phyloP scores from a whole-genome alignment of 2,113 vertebrate genomes.

The Coreoperca whiteheadi region DNA sequence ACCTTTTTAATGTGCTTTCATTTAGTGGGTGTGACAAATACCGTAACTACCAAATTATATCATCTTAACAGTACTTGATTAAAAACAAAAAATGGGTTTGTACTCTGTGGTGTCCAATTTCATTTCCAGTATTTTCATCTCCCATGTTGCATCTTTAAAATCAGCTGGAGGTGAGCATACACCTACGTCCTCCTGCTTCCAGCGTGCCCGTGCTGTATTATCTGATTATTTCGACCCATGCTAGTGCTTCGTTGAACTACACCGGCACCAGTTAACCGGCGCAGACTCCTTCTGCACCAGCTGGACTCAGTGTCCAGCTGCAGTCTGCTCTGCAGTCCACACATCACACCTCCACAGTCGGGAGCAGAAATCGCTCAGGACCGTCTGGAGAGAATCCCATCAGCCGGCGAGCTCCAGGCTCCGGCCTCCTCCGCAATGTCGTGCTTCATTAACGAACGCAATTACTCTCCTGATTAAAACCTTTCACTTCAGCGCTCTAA shows the following conservation, averaged over 20 bases:
- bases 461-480: conserved; percentile 72
- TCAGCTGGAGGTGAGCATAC: not conserved
- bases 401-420: conserved; percentile 46
- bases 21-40: not conserved
- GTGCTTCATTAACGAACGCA: conserved; percentile 68
- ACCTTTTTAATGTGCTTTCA: not conserved
- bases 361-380: conserved; percentile 45
- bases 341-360: conserved; percentile 44
- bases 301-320: conserved; percentile 13
- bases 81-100: too few species aligned
- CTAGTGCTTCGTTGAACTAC: not conserved
- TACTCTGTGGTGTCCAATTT: not conserved
- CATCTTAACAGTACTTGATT: not conserved
- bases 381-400: conserved; percentile 59
- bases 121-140: not conserved
- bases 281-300: conserved; percentile 26
- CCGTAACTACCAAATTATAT: not conserved
- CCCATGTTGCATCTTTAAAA: not conserved
- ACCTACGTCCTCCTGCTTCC: not conserved
- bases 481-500: conserved; percentile 48
- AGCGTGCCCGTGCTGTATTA: not conserved
- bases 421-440: conserved; percentile 38
- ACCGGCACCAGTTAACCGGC: not conserved
- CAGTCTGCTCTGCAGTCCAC: conserved; percentile 65
- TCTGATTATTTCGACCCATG: not conserved